Evolutionary conservation across 2,797 vertebrate genomes (phyloP).

Genomic region (Epinephelus coioides): DNA sequence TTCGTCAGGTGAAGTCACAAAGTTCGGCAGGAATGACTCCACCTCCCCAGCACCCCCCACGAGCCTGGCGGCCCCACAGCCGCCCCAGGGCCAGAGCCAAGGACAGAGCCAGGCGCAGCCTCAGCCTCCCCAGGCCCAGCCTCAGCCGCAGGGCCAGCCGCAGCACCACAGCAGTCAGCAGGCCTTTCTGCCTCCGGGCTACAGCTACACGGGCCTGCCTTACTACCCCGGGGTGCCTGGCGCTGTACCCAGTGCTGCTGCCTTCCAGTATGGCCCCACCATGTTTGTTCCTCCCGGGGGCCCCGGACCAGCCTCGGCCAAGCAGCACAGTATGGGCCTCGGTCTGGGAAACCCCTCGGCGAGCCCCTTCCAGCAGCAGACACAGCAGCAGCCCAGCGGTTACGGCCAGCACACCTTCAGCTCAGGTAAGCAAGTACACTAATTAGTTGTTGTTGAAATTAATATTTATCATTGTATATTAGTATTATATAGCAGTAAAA

Average conservation of each 20-base stretch:
- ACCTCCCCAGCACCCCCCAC: conserved; percentile 94
- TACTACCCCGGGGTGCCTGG: conserved; percentile 93
- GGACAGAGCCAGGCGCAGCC: conserved; percentile 87
- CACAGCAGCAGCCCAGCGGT: conserved; percentile 88
- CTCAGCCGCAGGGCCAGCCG: conserved; percentile 89
- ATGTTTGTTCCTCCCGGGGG: conserved; percentile 93
- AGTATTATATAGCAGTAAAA: too few species aligned
- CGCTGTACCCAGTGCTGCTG: conserved; percentile 87
- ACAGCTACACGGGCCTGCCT: conserved; percentile 96
- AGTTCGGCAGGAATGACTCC: conserved; percentile 96
- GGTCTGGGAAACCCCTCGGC: conserved; percentile 87
- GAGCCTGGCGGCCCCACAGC: conserved; percentile 85
- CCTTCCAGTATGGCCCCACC: conserved; percentile 96
- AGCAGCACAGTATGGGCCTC: conserved; percentile 93
- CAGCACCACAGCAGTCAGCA: conserved; percentile 94
- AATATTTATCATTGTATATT: neutral
- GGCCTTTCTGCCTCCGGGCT: conserved; percentile 95
- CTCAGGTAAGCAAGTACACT: conserved; percentile 83
- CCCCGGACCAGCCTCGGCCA: conserved; percentile 89
- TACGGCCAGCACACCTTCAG: conserved; percentile 94
- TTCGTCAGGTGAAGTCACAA: conserved; percentile 92
- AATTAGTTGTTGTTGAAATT: neutral
- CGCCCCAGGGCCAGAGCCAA: conserved; percentile 89
- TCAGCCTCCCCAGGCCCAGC: conserved; percentile 88
- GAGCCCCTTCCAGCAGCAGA: conserved; percentile 92